Evolutionary conservation across 2,888 invertebrate species (phyloP).

Genomic region (Euphydryas editha): DNA sequence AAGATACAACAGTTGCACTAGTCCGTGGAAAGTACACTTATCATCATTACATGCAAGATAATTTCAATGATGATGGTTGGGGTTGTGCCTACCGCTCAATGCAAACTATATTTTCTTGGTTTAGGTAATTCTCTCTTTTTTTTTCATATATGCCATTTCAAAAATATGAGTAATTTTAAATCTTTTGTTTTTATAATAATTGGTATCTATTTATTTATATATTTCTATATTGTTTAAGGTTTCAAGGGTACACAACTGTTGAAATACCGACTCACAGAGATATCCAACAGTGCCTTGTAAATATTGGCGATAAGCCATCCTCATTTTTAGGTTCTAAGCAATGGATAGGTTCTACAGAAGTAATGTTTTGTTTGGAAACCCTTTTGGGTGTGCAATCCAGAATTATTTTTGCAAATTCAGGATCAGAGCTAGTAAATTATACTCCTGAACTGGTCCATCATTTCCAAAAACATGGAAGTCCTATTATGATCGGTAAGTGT

Average conservation of each 20-base stretch:
- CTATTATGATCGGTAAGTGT: slow-evolving; percentile 96
- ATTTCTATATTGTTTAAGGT: slow-evolving; percentile 61
- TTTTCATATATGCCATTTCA: too few species aligned
- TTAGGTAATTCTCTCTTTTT: slow-evolving; percentile 79
- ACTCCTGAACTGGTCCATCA: slow-evolving; percentile 94
- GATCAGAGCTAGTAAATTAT: slow-evolving; percentile 90
- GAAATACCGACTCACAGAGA: slow-evolving; percentile 91
- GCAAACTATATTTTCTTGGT: slow-evolving; percentile 99
- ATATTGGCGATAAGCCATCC: slow-evolving; percentile 95
- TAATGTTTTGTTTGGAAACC: slow-evolving; percentile 94
- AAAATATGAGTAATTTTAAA: not conserved
- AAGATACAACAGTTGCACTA: slow-evolving; percentile 66
- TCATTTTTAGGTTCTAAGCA: slow-evolving; percentile 95
- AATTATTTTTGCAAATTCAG: slow-evolving; percentile 93
- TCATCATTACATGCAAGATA: slow-evolving; percentile 98
- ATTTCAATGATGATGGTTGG: slow-evolving; percentile 98
- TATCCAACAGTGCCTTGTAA: slow-evolving; percentile 97
- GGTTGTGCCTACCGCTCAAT: slow-evolving; percentile 99
- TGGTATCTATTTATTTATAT: not conserved
- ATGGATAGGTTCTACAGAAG: slow-evolving; percentile 99
- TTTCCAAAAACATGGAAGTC: slow-evolving; percentile 96
- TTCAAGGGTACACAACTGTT: slow-evolving; percentile 92
- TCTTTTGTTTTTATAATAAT: not conserved
- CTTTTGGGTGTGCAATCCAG: slow-evolving; percentile 90
- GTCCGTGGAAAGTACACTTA: slow-evolving; percentile 95